phyloP scores from a whole-genome alignment of 2,888 invertebrate species.

The Stenchaetothrips biformis region DNA sequence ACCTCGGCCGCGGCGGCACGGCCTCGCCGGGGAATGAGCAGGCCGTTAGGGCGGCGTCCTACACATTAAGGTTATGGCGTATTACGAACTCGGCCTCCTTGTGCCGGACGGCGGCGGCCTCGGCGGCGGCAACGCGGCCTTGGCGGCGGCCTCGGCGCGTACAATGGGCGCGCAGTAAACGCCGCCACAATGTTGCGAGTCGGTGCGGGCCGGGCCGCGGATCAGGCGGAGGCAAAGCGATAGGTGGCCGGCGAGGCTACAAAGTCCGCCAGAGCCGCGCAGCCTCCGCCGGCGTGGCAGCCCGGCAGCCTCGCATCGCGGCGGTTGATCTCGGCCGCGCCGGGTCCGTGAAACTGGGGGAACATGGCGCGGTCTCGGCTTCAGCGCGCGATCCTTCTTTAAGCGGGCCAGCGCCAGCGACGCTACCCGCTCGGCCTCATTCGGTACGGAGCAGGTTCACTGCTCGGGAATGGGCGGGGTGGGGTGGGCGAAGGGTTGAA shows the following conservation, averaged over 20 bases:
- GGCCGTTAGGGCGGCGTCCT: not conserved
- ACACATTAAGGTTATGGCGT: not conserved
- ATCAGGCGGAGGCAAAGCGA: not conserved
- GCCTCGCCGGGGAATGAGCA: not conserved
- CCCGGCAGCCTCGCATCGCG: too few species aligned
- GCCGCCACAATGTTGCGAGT: not conserved
- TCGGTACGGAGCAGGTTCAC: too few species aligned
- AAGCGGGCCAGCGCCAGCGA: too few species aligned
- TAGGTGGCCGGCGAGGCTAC: not conserved
- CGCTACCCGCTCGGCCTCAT: too few species aligned
- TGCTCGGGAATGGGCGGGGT: too few species aligned
- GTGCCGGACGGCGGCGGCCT: not conserved
- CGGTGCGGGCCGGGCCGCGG: not conserved
- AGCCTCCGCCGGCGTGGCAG: too few species aligned
- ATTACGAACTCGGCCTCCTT: not conserved
- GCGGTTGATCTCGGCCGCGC: too few species aligned
- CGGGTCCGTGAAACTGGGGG: too few species aligned
- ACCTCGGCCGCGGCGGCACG: not conserved
- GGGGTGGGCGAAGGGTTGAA: not conserved
- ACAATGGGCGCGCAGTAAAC: not conserved
- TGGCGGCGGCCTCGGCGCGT: not conserved
- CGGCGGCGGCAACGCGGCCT: not conserved
- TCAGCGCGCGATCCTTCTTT: too few species aligned
- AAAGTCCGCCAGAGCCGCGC: too few species aligned
- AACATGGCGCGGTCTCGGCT: too few species aligned